Conservation (phyloP, 2,113 vertebrate genomes). For the Ictidomys tridecemlineatus region DNA sequence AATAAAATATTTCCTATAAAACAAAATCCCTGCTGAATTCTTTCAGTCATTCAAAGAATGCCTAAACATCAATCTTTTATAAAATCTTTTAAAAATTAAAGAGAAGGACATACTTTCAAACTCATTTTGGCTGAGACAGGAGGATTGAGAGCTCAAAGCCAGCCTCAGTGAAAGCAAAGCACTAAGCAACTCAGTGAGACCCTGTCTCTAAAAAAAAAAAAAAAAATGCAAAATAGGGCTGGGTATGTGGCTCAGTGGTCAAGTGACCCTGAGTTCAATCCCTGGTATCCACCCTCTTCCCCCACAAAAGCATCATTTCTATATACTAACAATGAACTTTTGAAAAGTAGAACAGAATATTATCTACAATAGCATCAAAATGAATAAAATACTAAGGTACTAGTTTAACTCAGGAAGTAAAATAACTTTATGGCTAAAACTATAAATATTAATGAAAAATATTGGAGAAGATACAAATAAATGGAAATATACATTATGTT, state of each 20-base stretch:
- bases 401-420: neutral
- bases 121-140: neutral
- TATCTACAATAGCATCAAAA: neutral
- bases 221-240: too few relatives aligned
- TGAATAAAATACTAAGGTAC: neutral
- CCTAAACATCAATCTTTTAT: neutral
- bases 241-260: too few relatives aligned
- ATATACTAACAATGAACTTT: neutral
- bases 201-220: too few relatives aligned
- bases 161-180: too few relatives aligned
- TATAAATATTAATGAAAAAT: neutral
- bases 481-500: neutral
- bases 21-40: neutral
- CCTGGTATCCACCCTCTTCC: too few relatives aligned
- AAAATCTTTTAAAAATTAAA: neutral
- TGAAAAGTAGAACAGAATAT: neutral
- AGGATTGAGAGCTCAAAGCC: too few relatives aligned
- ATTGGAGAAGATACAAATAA: neutral
- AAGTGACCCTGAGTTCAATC: too few relatives aligned
- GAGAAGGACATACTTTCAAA: neutral
- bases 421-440: neutral
- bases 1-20: neutral
- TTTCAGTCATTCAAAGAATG: neutral
- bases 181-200: too few relatives aligned
- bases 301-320: neutral